phyloP scores from a whole-genome alignment of 2,797 vertebrate species.

The Poeciliopsis presidionis region DNA sequence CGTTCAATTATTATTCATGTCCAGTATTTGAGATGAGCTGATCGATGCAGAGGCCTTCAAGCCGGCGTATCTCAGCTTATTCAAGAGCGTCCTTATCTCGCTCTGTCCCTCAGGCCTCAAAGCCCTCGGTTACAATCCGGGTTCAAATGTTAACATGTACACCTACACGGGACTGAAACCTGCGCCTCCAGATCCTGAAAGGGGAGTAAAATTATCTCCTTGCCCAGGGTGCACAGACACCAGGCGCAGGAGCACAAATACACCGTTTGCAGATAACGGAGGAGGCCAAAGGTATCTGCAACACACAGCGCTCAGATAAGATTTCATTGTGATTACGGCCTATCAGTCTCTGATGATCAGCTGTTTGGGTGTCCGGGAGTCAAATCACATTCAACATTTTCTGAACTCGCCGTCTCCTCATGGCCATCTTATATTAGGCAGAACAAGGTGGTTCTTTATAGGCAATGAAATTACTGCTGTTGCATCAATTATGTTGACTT shows the following conservation, averaged over 20 bases:
- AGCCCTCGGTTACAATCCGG: conserved; percentile 39
- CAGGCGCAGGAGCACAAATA: conserved; percentile 42
- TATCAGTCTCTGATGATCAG: conserved; percentile 71
- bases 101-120: conserved; percentile 56
- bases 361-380: conserved; percentile 59
- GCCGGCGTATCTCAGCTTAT: conserved; percentile 47
- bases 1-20: conserved; percentile 56
- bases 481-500: conserved; percentile 63
- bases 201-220: conserved; percentile 65
- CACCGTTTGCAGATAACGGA: conserved; percentile 62
- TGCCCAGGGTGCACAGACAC: conserved; percentile 52
- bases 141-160: conserved; percentile 62
- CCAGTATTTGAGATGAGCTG: conserved; percentile 62
- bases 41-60: conserved; percentile 61
- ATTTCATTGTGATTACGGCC: conserved; percentile 67
- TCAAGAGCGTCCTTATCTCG: conserved; percentile 67
- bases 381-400: conserved; percentile 55
- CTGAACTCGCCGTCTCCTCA: conserved; percentile 36
- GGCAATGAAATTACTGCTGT: conserved; percentile 58
- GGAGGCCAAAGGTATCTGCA: conserved; percentile 43
- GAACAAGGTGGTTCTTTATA: conserved; percentile 52
- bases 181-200: conserved; percentile 55
- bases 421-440: conserved; percentile 30
- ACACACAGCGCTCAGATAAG: conserved; percentile 60
- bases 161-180: conserved; percentile 62